Conservation (phyloP, 2,888 invertebrate genomes). For the Morpho helenor region DNA sequence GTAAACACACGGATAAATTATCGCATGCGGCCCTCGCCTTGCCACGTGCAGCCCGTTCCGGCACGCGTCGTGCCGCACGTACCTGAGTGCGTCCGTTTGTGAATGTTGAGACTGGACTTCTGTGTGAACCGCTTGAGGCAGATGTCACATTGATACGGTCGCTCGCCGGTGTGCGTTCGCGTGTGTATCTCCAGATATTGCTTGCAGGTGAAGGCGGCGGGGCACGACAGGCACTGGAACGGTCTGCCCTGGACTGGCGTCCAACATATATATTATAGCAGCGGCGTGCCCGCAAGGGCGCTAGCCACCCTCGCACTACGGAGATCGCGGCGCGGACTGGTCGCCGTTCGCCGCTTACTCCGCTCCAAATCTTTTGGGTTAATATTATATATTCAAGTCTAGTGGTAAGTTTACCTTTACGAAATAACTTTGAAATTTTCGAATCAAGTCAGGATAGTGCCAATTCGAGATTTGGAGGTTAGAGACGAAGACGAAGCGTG, state of each 20-base stretch:
- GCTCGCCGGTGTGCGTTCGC: slow-evolving; percentile 88
- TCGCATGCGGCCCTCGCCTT: slow-evolving; percentile 68
- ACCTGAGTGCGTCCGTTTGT: slow-evolving; percentile 87
- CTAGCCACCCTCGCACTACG: slow-evolving; percentile 69
- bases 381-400: too few relatives aligned
- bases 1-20: slow-evolving; percentile 49
- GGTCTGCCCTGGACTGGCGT: slow-evolving; percentile 78
- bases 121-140: slow-evolving; percentile 89
- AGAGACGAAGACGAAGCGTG: slow-evolving; percentile 36
- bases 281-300: slow-evolving; percentile 41
- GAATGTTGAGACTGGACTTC: slow-evolving; percentile 89
- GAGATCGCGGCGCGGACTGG: slow-evolving; percentile 71
- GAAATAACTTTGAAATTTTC: too few relatives aligned
- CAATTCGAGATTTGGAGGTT: neutral
- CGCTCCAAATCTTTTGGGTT: slow-evolving; percentile 52
- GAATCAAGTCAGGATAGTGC: neutral
- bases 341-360: slow-evolving; percentile 69
- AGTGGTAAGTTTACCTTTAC: too few relatives aligned
- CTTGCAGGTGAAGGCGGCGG: slow-evolving; percentile 88
- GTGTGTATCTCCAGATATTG: slow-evolving; percentile 89
- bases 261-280: slow-evolving; percentile 34
- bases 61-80: slow-evolving; percentile 68
- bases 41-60: slow-evolving; percentile 72
- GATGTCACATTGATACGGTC: slow-evolving; percentile 86
- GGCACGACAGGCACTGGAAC: slow-evolving; percentile 78